Evolutionary conservation across 2,888 invertebrate genomes (phyloP).

Genomic region (Agrochola litura): DNA sequence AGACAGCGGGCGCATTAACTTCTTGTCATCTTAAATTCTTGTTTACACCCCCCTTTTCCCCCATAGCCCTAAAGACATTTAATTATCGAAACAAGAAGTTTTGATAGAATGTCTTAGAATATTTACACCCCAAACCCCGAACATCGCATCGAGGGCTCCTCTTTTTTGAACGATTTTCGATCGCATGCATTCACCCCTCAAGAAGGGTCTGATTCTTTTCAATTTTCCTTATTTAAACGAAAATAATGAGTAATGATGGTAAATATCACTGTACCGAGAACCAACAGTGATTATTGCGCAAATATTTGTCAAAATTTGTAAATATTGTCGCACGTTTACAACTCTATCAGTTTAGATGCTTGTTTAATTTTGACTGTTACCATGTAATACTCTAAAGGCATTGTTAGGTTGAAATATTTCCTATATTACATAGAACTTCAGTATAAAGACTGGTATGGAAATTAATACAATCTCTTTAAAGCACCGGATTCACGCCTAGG

Average conservation of each 20-base stretch:
- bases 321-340: slow-evolving; percentile 42
- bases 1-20: slow-evolving; percentile 4
- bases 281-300: slow-evolving; percentile 26
- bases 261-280: slow-evolving; percentile 31
- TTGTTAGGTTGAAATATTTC: slow-evolving; percentile 8
- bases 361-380: slow-evolving; percentile 23
- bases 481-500: too few species aligned
- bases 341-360: slow-evolving; percentile 25
- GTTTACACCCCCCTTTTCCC: slow-evolving; percentile 30
- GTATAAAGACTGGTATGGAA: too few species aligned
- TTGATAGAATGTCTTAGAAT: slow-evolving; percentile 70
- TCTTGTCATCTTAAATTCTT: slow-evolving; percentile 28
- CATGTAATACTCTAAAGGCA: background rate
- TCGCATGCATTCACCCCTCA: slow-evolving; percentile 70
- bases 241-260: slow-evolving; percentile 44
- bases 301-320: slow-evolving; percentile 48
- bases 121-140: slow-evolving; percentile 68
- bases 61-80: slow-evolving; percentile 57
- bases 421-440: slow-evolving; percentile 17
- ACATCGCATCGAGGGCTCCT: slow-evolving; percentile 66
- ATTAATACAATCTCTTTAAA: slow-evolving; percentile 8
- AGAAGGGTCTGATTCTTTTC: slow-evolving; percentile 66
- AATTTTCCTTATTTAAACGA: slow-evolving; percentile 70
- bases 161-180: slow-evolving; percentile 77
- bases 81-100: slow-evolving; percentile 62